Percentiles rank a stretch among this genome's conserved stretches.
These are phyloP conservation scores for Candoia aspera DNA, from an alignment of 2,113 vertebrate genomes.

Conservation along the genomic window DNA sequence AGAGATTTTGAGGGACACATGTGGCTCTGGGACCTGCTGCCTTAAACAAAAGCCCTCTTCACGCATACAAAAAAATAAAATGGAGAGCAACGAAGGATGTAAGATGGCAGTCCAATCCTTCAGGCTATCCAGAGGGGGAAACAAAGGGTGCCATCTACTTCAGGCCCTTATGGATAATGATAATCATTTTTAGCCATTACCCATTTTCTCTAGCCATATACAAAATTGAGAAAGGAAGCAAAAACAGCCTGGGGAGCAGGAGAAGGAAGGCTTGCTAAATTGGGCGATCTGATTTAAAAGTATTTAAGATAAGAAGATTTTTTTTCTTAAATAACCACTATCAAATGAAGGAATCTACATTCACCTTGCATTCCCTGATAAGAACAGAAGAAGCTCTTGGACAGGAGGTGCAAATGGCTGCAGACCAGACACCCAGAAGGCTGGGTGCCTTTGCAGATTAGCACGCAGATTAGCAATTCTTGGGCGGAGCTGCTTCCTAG, in stretches of 20 bases:
- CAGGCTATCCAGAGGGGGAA: not conserved
- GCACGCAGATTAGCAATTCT: not conserved
- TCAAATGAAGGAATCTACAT: not conserved
- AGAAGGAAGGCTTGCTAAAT: not conserved
- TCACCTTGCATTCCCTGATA: not conserved
- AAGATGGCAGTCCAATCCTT: not conserved
- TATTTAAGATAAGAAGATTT: not conserved
- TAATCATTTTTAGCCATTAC: not conserved
- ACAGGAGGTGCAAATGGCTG: not conserved
- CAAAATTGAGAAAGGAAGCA: not conserved
- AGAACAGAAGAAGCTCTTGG: not conserved
- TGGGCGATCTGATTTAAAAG: not conserved
- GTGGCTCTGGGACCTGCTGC: not conserved
- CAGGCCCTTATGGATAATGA: not conserved
- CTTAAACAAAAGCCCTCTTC: not conserved
- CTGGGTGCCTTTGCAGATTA: not conserved
- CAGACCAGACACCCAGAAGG: not conserved
- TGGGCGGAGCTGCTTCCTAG: not conserved
- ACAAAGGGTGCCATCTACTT: not conserved
- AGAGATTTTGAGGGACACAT: not conserved
- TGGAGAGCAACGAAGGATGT: not conserved
- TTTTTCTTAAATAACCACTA: not conserved
- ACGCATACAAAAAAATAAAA: not conserved
- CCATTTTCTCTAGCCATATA: not conserved
- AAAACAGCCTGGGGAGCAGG: not conserved